Evolutionary conservation across 2,113 vertebrate species (phyloP).

Genomic region (Scomber colias): DNA sequence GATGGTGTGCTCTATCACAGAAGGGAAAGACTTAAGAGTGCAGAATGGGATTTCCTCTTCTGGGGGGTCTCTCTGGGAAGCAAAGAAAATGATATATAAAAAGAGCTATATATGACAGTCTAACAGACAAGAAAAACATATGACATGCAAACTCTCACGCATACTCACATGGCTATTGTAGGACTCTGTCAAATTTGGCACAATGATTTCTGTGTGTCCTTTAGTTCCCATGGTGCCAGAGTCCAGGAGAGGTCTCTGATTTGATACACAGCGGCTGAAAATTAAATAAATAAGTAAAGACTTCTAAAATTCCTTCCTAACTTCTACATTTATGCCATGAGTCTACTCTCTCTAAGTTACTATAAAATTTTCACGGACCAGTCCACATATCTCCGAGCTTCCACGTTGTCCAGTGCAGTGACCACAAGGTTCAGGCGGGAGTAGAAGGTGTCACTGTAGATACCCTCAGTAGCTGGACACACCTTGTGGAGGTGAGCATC

Average conservation of each 20-base stretch:
- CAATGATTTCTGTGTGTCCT: slow-evolving; percentile 96
- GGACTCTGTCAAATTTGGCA: slow-evolving; percentile 96
- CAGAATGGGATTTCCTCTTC: slow-evolving; percentile 99
- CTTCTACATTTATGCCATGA: background rate
- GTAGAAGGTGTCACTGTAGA: slow-evolving; percentile 94
- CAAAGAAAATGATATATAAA: slow-evolving; percentile 14
- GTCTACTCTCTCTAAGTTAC: background rate
- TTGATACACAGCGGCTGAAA: slow-evolving; percentile 93
- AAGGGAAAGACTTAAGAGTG: slow-evolving; percentile 98
- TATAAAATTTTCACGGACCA: slow-evolving; percentile 83
- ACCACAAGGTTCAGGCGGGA: slow-evolving; percentile 90
- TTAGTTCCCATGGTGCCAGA: slow-evolving; percentile 99
- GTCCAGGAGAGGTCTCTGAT: slow-evolving; percentile 94
- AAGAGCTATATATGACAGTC: background rate
- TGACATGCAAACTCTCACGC: background rate
- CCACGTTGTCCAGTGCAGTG: slow-evolving; percentile 97
- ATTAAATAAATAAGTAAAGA: slow-evolving; percentile 17
- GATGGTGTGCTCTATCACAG: slow-evolving; percentile 97
- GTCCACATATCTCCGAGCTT: slow-evolving; percentile 98
- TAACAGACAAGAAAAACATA: background rate
- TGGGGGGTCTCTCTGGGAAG: slow-evolving; percentile 93
- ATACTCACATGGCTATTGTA: slow-evolving; percentile 97
- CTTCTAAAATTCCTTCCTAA: background rate
- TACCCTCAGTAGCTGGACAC: slow-evolving; percentile 93
- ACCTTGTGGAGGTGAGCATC: slow-evolving; percentile 96